Evolutionary conservation across 2,113 vertebrate genomes (phyloP).

Genomic region (Malaclemys terrapin): DNA sequence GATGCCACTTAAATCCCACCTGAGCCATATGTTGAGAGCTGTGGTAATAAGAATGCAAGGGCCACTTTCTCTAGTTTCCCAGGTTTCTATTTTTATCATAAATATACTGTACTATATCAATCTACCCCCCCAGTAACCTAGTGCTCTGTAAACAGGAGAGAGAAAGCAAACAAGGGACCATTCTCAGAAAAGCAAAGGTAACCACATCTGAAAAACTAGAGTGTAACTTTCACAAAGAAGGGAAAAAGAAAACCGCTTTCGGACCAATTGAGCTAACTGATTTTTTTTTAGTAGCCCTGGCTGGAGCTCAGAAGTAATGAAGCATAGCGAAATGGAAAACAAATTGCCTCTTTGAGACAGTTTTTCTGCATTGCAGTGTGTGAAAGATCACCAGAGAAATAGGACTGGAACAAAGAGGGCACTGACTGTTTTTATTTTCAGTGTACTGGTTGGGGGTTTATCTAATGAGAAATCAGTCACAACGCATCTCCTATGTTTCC

Average conservation of each 20-base stretch:
- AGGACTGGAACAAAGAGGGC: neutral
- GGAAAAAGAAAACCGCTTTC: slow-evolving; percentile 55
- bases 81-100: neutral
- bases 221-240: slow-evolving; percentile 32
- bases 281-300: neutral
- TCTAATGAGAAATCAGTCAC: neutral
- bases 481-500: neutral
- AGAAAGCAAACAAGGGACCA: neutral
- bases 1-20: neutral
- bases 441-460: neutral
- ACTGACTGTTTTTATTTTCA: neutral
- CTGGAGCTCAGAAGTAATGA: neutral
- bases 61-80: neutral
- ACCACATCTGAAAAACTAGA: slow-evolving; percentile 63
- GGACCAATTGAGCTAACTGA: slow-evolving; percentile 16
- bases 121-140: neutral
- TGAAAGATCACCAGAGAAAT: neutral
- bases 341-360: neutral
- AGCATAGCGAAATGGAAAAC: neutral
- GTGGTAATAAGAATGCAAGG: neutral
- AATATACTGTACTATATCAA: neutral
- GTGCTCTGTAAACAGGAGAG: neutral
- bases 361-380: neutral
- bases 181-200: slow-evolving; percentile 43
- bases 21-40: neutral